These are phyloP conservation scores for Eubasilissa regina DNA, from an alignment of 1,140 invertebrate species.

Conservation along the genomic window DNA sequence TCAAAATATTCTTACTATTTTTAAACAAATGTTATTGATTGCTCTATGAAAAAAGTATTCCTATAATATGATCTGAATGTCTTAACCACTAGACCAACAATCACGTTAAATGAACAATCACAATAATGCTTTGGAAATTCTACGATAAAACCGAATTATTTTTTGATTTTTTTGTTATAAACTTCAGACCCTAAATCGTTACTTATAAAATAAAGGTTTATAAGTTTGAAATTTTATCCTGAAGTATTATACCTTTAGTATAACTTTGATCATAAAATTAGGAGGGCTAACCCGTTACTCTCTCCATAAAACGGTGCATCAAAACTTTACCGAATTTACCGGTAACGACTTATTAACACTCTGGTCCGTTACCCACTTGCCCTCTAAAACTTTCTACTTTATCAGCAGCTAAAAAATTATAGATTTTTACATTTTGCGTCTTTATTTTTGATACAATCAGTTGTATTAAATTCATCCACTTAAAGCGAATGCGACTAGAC, in stretches of 20 bases:
- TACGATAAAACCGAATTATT: not conserved
- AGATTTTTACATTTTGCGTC: not conserved
- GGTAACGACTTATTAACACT: slow-evolving; percentile 39
- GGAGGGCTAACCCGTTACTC: slow-evolving; percentile 30
- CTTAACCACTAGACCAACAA: too few species aligned
- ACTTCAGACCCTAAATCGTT: not conserved
- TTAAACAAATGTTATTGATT: too few species aligned
- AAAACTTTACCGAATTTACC: slow-evolving; percentile 35
- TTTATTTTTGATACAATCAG: too few species aligned
- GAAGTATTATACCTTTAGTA: not conserved
- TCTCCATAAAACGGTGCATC: slow-evolving; percentile 21
- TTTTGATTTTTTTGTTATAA: slow-evolving; percentile 1
- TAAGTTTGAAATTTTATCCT: slow-evolving; percentile 11
- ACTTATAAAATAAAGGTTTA: not conserved
- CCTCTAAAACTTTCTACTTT: slow-evolving; percentile 11
- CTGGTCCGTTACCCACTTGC: slow-evolving; percentile 3
- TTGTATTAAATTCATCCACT: too few species aligned
- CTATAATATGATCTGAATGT: too few species aligned
- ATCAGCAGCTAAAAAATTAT: not conserved
- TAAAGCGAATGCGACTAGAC: too few species aligned
- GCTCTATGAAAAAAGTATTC: too few species aligned
- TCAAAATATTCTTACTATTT: too few species aligned
- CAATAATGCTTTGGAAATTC: too few species aligned
- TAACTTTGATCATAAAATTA: slow-evolving; percentile 36
- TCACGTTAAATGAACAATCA: too few species aligned